Evolutionary conservation across 1,140 invertebrate genomes (phyloP).

Genomic region (Pollicipes pollicipes): DNA sequence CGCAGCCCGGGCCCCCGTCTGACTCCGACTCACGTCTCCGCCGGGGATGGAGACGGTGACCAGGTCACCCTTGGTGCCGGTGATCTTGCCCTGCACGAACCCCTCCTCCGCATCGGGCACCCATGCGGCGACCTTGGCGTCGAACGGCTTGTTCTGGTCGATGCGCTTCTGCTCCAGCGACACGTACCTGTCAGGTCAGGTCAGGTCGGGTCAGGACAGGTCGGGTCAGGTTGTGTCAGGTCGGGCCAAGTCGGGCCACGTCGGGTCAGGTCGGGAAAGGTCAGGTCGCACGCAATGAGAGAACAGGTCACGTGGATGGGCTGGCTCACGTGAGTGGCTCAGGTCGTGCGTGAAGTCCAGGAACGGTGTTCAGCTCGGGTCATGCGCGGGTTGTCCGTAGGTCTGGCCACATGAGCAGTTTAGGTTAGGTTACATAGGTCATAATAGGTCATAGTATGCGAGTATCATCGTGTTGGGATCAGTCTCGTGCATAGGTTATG

Average conservation of each 20-base stretch:
- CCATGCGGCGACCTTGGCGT: slow-evolving; percentile 99
- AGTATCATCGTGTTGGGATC: no score
- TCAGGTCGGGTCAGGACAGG: slow-evolving; percentile 30
- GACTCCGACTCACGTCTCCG: slow-evolving; percentile 52
- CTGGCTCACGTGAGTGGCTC: not conserved
- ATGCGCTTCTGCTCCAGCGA: slow-evolving; percentile 89
- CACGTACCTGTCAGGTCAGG: slow-evolving; percentile 82
- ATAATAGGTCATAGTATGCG: slow-evolving; percentile 15
- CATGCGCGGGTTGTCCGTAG: slow-evolving; percentile 15
- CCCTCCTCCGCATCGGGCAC: slow-evolving; percentile 94
- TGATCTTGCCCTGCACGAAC: slow-evolving; percentile 90
- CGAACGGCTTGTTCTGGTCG: slow-evolving; percentile 92
- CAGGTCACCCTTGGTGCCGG: slow-evolving; percentile 93
- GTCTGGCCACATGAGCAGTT: slow-evolving; percentile 16
- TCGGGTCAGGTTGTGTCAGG: no score
- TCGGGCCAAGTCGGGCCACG: not conserved
- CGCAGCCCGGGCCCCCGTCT: not conserved
- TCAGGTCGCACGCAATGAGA: slow-evolving; percentile 7
- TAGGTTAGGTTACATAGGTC: slow-evolving; percentile 15
- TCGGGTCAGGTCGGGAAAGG: slow-evolving; percentile 14
- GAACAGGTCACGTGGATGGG: slow-evolving; percentile 10
- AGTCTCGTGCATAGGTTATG: no score
- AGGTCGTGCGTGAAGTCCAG: slow-evolving; percentile 6
- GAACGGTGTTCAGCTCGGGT: not conserved
- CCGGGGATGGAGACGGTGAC: slow-evolving; percentile 74